Evolutionary conservation across 2,888 invertebrate species (phyloP), one percentile per base, ranked within the genome.

Genomic region (Diloba caeruleocephala): DNA sequence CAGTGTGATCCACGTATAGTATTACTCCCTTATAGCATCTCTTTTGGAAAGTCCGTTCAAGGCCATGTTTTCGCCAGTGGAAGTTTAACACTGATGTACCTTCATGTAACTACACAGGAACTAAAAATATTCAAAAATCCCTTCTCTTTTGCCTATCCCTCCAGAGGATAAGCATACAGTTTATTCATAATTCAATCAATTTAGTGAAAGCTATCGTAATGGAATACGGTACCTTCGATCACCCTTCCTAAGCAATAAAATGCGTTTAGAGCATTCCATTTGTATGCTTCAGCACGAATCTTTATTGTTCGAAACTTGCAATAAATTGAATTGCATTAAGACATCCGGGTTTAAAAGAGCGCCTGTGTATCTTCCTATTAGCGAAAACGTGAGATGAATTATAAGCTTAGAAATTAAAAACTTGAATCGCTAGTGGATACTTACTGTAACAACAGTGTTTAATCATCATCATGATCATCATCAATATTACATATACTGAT

Each of bases 201-300:
- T 1, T 1, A 53, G 61, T 62, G 61, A 62, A 62, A 62, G 61
- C 61, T 46, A 39, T 31, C 17, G 52, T 46, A 44, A 44, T 34
- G 25, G 31, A 39, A 21, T 23, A 28, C 45, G 31, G 53, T 45
- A 41, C 46, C 61, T 17, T 28, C 21, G 51, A 7, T 12, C 33
- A 31, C 14, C 51, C 33, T 46, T 53, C 21, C 31, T 13, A 7
- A 9, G 13, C n/a, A 46, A 39, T 62, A 66, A 62, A 65, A 15
- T 17, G 15, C 23, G 31, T 39, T 46, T 53, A 46, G 45, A 62
- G 21, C 38, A 39, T 36, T 44, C 26, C 60, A 66, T 66, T 66
- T 46, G 43, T 62, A 62, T 62, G 53, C 67, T 43, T 32, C 61
- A 53, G 23, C 61, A 62, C 67, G 61, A 36, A 53, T 28, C 13